Percentiles rank a stretch among this genome's conserved stretches.
These are phyloP conservation scores for Pangasius macronema DNA, from an alignment of 2,797 vertebrate species.

Conservation along the genomic window DNA sequence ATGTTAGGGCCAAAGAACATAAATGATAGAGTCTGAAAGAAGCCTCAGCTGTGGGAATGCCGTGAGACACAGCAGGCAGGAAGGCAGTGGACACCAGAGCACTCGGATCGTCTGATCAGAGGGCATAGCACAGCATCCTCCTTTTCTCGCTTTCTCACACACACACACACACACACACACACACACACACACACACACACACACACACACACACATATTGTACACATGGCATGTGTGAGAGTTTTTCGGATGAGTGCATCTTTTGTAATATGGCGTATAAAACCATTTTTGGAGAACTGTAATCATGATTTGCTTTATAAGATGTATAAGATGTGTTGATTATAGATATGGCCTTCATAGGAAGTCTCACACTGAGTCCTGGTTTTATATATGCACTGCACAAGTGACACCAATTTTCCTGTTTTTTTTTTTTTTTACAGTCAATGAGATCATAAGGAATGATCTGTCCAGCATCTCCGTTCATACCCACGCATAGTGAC, in stretches of 20 bases:
- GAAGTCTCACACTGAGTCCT: no score
- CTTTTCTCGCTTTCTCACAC: conserved; percentile 42
- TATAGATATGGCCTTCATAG: neutral
- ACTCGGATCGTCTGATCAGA: conserved; percentile 57
- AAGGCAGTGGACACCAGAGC: conserved; percentile 69
- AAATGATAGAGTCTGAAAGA: conserved; percentile 69
- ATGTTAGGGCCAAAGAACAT: conserved; percentile 80
- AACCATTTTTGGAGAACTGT: neutral
- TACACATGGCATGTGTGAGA: neutral
- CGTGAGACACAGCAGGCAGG: conserved; percentile 60
- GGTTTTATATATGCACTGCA: neutral
- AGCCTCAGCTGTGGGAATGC: conserved; percentile 73
- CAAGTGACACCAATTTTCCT: neutral
- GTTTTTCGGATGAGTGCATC: neutral
- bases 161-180: neutral
- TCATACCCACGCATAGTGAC: conserved; percentile 81
- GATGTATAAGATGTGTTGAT: neutral
- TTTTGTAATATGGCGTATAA: neutral
- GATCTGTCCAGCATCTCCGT: conserved; percentile 90
- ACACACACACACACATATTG: neutral
- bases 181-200: neutral
- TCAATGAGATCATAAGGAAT: conserved; percentile 97
- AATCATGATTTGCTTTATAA: neutral
- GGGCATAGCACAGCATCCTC: conserved; percentile 61
- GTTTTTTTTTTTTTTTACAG: conserved; percentile 72